phyloP scores from a whole-genome alignment of 1,140 invertebrate genomes.

The Phymorhynchus buccinoides region DNA sequence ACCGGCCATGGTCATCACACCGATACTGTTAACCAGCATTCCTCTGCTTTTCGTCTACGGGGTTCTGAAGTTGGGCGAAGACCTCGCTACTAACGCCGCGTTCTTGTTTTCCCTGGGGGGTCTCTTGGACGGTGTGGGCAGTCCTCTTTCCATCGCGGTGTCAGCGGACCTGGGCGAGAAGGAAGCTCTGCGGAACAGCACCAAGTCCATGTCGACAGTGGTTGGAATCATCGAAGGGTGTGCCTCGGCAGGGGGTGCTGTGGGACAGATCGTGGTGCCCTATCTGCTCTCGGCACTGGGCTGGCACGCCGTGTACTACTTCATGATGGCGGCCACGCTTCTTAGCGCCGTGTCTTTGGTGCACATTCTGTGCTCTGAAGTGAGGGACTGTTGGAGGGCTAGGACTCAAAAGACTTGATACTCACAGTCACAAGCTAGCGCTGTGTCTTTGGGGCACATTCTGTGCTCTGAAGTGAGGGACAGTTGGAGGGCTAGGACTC shows the following conservation, averaged over 20 bases:
- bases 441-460: too few relatives aligned
- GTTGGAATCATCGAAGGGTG: conserved; percentile 75
- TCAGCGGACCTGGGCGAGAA: conserved; percentile 72
- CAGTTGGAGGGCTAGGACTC: too few relatives aligned
- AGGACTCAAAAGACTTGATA: too few relatives aligned
- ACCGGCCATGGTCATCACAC: conserved; percentile 64
- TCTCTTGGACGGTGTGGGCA: conserved; percentile 75
- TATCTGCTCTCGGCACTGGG: conserved; percentile 70
- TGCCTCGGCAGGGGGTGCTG: conserved; percentile 74
- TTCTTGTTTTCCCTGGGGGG: conserved; percentile 73
- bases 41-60: conserved; percentile 65
- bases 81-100: conserved; percentile 68
- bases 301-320: conserved; percentile 74
- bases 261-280: conserved; percentile 73
- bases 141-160: conserved; percentile 73
- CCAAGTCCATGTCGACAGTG: conserved; percentile 74
- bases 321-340: conserved; percentile 73
- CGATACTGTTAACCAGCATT: conserved; percentile 64
- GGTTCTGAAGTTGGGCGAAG: conserved; percentile 22
- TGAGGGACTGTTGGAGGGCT: too few relatives aligned
- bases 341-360: conserved; percentile 59
- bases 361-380: conserved; percentile 59
- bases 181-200: conserved; percentile 63
- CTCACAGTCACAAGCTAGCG: too few relatives aligned
- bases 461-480: too few relatives aligned